Evolutionary conservation across 2,888 invertebrate species (phyloP).

Genomic region (Petrolisthes manimaculis): DNA sequence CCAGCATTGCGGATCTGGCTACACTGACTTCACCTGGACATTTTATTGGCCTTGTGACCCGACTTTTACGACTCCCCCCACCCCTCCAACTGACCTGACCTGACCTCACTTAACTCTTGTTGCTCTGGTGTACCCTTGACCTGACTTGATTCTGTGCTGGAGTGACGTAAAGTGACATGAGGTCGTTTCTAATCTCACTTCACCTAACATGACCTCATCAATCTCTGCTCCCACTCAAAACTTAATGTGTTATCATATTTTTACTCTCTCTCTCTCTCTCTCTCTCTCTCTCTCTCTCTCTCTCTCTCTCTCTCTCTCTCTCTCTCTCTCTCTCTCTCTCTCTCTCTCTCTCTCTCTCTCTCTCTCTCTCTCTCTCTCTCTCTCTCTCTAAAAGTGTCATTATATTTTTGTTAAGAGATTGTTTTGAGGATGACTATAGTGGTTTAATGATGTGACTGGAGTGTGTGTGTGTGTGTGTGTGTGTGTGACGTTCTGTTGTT

Average conservation of each 20-base stretch:
- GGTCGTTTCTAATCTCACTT: not conserved
- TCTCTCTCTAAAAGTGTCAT: not conserved
- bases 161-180: no score
- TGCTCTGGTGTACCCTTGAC: no score
- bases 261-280: slow-evolving; percentile 17
- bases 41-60: no score
- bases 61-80: no score
- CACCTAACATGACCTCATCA: not conserved
- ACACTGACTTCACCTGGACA: no score
- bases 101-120: no score
- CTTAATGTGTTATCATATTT: not conserved
- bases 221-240: not conserved
- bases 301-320: slow-evolving; percentile 23
- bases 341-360: not conserved
- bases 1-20: no score
- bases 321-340: slow-evolving; percentile 22
- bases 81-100: no score
- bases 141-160: no score
- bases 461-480: slow-evolving; percentile 1
- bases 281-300: not conserved
- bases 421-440: not conserved
- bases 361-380: slow-evolving; percentile 11
- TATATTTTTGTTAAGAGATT: not conserved
- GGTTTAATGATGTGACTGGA: not conserved
- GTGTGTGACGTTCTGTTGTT: not conserved